Base-by-base conservation (phyloP, 2,888 invertebrate species). In the Smittia sp. region DNA sequence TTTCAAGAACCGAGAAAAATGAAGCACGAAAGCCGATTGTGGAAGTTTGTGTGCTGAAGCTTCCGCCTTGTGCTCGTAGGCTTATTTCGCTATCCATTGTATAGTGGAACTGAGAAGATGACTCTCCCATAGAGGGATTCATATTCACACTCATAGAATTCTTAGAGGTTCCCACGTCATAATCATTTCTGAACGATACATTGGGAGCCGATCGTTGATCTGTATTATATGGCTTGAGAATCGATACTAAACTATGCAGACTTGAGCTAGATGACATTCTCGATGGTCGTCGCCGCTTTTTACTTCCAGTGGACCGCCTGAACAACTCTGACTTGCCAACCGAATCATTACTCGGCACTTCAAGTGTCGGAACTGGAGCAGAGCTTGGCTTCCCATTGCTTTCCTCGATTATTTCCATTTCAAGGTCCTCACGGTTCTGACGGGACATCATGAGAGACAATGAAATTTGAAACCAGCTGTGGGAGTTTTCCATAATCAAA, bases 1-100 rank as follows among this genome's bases (percentile, higher is more conserved):
- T 79, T 25, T 78, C 77, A 67, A 80, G 74, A n/a, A 79, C 77
- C 7, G 78, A 78, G 74, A 78, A 77, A 4, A 80, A 75, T 32
- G 78, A 79, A 18, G 77, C 76, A 20, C 76, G 75, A 20, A 79
- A 74, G 68, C 80, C 78, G 52, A 62, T 72, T 9, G 24, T 32
- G 9, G 70, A 67, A 20, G 74, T 68, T 74, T 68, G 69, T 27
- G 54, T 72, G 24, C 62, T 62, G 13, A 39, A 32, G 25, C 72
- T 72, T 11, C 22, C 72, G 1, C 18, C 46, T 6, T 1, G 46
- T 3, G 11, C 13, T 25, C 18, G 65, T 22, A 7, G n/a, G 24
- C 54, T 72, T 18, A 38, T 62, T 11, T 62, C 72, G 62, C 72
- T 41, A 6, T 72, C 72, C 15, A 38, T 22, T 38, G 32, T 13